These are phyloP conservation scores for Euthynnus affinis DNA, from an alignment of 2,797 vertebrate species.

Conservation along the genomic window DNA sequence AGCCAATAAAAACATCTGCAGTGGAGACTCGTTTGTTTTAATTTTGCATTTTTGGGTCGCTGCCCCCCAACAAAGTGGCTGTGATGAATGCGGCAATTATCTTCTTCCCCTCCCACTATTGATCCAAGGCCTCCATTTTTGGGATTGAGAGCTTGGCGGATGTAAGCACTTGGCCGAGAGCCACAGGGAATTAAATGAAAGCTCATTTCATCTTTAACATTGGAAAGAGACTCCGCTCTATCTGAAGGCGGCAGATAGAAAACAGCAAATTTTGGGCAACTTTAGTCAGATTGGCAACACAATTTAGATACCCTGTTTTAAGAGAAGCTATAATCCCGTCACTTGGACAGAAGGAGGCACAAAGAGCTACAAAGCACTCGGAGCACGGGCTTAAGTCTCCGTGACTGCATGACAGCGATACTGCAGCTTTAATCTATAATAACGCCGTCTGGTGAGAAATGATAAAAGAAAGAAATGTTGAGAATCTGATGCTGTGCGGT, in stretches of 20 bases:
- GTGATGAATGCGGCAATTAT: conserved; percentile 75
- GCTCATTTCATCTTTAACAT: conserved; percentile 58
- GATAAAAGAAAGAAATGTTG: conserved; percentile 22
- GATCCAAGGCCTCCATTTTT: conserved; percentile 65
- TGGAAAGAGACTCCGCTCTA: conserved; percentile 27
- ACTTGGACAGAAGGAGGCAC: conserved; percentile 7
- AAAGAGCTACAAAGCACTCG: conserved; percentile 25
- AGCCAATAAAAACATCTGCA: conserved; percentile 40
- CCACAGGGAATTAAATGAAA: conserved; percentile 58
- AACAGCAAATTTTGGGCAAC: conserved; percentile 26
- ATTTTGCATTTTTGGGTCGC: conserved; percentile 46
- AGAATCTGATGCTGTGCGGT: conserved; percentile 8
- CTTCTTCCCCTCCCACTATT: conserved; percentile 66
- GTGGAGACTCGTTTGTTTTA: conserved; percentile 43
- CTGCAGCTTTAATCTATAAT: background rate
- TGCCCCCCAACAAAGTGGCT: conserved; percentile 49
- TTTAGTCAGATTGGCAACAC: conserved; percentile 22
- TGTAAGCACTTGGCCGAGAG: conserved; percentile 46
- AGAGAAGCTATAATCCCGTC: conserved; percentile 37
- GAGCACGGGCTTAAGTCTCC: conserved; percentile 30
- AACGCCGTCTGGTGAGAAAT: conserved; percentile 18
- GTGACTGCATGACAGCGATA: conserved; percentile 43
- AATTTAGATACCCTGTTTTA: conserved; percentile 28
- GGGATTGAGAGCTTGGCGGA: conserved; percentile 61
- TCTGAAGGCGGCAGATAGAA: conserved; percentile 60